Percentiles rank a stretch among this genome's conserved stretches.
Conservation (phyloP, 2,797 vertebrate genomes). For the Sebastes iracundus region DNA sequence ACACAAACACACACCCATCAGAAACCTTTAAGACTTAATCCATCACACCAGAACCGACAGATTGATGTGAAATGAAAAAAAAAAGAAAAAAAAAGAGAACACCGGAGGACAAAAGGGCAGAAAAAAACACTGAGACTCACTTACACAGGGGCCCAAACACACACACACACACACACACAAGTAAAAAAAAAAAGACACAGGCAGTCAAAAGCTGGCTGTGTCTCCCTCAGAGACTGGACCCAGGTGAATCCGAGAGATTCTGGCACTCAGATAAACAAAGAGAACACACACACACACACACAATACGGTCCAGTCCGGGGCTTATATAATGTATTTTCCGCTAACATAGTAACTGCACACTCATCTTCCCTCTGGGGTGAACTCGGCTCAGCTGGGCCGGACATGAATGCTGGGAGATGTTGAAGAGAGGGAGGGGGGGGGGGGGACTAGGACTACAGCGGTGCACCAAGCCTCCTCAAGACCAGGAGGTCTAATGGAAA, state of each 20-base stretch:
- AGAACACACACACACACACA: conserved; percentile 27
- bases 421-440: not conserved
- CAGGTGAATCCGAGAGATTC: conserved; percentile 63
- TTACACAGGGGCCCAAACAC: conserved; percentile 21
- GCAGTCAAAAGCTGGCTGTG: conserved; percentile 27
- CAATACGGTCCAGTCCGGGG: conserved; percentile 31
- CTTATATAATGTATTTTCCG: conserved; percentile 76
- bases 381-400: conserved; percentile 65
- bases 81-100: conserved; percentile 6
- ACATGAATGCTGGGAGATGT: conserved; percentile 52
- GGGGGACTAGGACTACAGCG: conserved; percentile 4
- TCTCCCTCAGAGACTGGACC: conserved; percentile 52
- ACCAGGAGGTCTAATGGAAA: conserved; percentile 23
- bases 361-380: conserved; percentile 67
- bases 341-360: conserved; percentile 73
- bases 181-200: conserved; percentile 10
- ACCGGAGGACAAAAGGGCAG: conserved; percentile 10
- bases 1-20: conserved; percentile 47
- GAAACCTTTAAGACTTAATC: conserved; percentile 74
- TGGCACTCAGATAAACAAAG: conserved; percentile 66
- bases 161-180: conserved; percentile 1
- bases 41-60: conserved; percentile 61
- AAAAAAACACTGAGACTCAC: conserved; percentile 21
- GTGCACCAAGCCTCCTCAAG: conserved; percentile 38
- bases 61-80: conserved; percentile 22